phyloP scores from a whole-genome alignment of 2,888 invertebrate genomes.

The Nephrotoma guestfalica region DNA sequence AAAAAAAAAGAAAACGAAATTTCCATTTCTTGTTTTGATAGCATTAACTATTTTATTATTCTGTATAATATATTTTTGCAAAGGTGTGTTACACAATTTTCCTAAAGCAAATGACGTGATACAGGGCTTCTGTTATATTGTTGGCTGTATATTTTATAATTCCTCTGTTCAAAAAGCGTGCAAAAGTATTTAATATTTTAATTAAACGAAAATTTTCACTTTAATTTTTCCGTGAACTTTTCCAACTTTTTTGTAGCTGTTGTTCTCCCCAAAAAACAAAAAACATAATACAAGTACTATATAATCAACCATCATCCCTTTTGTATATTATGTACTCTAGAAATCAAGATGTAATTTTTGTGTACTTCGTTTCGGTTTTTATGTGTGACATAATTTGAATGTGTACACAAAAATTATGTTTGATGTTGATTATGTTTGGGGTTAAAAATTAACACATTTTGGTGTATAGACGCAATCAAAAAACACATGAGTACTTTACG shows the following conservation, averaged over 20 bases:
- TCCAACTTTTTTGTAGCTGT: not conserved
- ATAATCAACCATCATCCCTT: not conserved
- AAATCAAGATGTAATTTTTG: not conserved
- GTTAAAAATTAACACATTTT: not conserved
- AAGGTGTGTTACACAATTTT: not conserved
- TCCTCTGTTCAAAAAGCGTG: not conserved
- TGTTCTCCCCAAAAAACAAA: not conserved
- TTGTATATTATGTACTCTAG: not conserved
- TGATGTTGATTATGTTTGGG: not conserved
- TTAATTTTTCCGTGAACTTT: not conserved
- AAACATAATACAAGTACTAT: not conserved
- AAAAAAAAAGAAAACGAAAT: not conserved
- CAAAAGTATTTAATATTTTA: not conserved
- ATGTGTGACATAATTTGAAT: not conserved
- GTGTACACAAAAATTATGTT: not conserved
- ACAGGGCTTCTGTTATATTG: not conserved
- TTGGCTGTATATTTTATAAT: not conserved
- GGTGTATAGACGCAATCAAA: not conserved
- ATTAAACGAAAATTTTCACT: not conserved
- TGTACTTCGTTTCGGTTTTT: not conserved
- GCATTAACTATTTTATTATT: not conserved
- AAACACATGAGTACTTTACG: not conserved
- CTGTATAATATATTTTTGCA: not conserved
- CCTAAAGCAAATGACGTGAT: not conserved
- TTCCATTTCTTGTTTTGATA: not conserved